Percentiles rank a stretch among this genome's conserved stretches.
Evolutionary conservation across 2,113 vertebrate genomes (phyloP).

Genomic region (Epinephelus moara): DNA sequence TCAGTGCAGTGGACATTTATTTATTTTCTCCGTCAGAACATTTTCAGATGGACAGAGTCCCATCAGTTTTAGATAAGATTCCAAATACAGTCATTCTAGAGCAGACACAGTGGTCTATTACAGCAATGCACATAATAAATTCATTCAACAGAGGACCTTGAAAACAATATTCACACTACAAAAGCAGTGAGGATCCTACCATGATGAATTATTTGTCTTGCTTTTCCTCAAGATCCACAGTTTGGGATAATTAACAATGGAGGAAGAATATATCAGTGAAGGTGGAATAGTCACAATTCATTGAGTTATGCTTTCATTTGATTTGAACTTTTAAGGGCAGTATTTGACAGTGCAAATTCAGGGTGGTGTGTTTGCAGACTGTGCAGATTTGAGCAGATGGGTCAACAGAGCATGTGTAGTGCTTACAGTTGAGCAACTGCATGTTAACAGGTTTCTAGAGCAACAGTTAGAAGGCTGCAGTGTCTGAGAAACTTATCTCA

Average conservation of each 20-base stretch:
- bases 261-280: slow-evolving; percentile 36
- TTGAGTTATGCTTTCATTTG: slow-evolving; percentile 65
- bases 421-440: slow-evolving; percentile 70
- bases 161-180: slow-evolving; percentile 45
- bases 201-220: slow-evolving; percentile 48
- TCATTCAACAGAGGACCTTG: slow-evolving; percentile 60
- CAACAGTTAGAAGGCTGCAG: slow-evolving; percentile 74
- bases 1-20: slow-evolving; percentile 75
- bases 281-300: slow-evolving; percentile 58
- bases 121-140: slow-evolving; percentile 53
- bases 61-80: slow-evolving; percentile 68
- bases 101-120: slow-evolving; percentile 63
- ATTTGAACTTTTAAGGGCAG: slow-evolving; percentile 62
- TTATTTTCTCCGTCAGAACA: slow-evolving; percentile 69
- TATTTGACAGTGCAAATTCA: slow-evolving; percentile 73
- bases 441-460: slow-evolving; percentile 77
- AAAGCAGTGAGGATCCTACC: slow-evolving; percentile 34
- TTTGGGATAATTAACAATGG: slow-evolving; percentile 29
- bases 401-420: slow-evolving; percentile 56
- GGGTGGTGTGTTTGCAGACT: slow-evolving; percentile 60
- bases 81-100: slow-evolving; percentile 59
- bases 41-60: slow-evolving; percentile 62
- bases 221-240: slow-evolving; percentile 39
- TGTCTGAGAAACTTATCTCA: slow-evolving; percentile 50
- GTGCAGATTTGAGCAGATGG: slow-evolving; percentile 70